Percentiles rank a stretch among this genome's conserved stretches.
These are phyloP conservation scores for Craniophora ligustri DNA, from an alignment of 2,888 invertebrate genomes.

Conservation along the genomic window DNA sequence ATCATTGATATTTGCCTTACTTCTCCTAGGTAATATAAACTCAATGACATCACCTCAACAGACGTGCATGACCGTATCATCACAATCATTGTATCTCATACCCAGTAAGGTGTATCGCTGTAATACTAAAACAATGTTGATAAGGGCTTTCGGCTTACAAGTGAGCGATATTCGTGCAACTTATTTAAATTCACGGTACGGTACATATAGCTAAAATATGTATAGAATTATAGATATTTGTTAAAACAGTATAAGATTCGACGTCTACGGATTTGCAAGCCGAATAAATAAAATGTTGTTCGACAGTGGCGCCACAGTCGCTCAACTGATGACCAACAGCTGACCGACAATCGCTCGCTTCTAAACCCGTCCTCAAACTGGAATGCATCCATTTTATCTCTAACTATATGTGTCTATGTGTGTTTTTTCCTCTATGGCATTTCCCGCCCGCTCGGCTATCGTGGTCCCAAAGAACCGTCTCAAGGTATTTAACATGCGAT, in stretches of 20 bases:
- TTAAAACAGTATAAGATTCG: too few species aligned
- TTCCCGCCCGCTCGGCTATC: conserved; percentile 90
- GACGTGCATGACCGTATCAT: conserved; percentile 72
- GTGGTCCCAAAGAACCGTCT: conserved; percentile 88
- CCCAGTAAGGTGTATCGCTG: conserved; percentile 67
- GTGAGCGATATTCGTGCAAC: conserved; percentile 17
- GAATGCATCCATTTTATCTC: conserved; percentile 89
- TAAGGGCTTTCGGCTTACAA: conserved; percentile 38
- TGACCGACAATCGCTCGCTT: conserved; percentile 37
- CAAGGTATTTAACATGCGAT: conserved; percentile 82
- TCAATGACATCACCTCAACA: conserved; percentile 46
- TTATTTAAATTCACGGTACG: not conserved
- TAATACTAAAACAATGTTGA: conserved; percentile 50
- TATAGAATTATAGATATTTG: too few species aligned
- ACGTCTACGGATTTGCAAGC: too few species aligned
- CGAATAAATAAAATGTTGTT: not conserved
- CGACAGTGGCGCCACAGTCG: conserved; percentile 2
- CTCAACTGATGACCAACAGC: conserved; percentile 5
- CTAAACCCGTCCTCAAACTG: conserved; percentile 45
- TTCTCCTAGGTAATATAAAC: too few species aligned
- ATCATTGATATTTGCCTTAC: not conserved
- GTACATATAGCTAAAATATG: too few species aligned
- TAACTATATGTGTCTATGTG: conserved; percentile 90
- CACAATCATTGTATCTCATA: conserved; percentile 71
- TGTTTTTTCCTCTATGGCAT: conserved; percentile 92